These are phyloP conservation scores for Falco novaeseelandiae DNA, from an alignment of 2,797 vertebrate genomes.

Conservation along the genomic window DNA sequence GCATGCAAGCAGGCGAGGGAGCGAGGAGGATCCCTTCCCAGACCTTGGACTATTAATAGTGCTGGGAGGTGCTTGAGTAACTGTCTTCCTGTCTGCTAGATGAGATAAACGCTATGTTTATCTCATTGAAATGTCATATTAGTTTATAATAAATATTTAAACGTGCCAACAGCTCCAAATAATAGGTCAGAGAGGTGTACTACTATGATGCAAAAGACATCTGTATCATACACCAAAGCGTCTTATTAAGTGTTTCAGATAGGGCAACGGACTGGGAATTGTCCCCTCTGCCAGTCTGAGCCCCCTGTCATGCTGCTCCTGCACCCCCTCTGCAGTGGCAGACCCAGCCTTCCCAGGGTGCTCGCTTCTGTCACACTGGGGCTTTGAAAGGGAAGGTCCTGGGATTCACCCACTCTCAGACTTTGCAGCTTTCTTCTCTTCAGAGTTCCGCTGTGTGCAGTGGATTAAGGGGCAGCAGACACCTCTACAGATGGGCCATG, in stretches of 20 bases:
- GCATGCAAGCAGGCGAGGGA: not conserved
- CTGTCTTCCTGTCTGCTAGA: not conserved
- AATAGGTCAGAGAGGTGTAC: not conserved
- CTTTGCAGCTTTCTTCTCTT: not conserved
- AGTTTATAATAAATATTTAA: constrained; percentile 54
- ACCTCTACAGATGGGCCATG: fast-evolving
- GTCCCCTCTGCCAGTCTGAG: not conserved
- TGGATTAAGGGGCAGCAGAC: not conserved
- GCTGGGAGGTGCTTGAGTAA: not conserved
- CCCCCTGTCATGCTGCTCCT: not conserved
- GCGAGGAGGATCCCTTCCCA: not conserved
- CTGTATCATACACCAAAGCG: not conserved
- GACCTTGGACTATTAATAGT: not conserved
- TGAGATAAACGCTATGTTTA: constrained; percentile 32
- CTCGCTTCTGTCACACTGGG: not conserved
- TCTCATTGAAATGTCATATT: not conserved
- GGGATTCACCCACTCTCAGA: not conserved
- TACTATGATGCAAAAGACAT: not conserved
- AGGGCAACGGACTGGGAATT: not conserved
- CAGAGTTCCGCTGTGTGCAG: fast-evolving
- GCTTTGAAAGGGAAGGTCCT: not conserved
- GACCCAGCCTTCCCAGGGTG: not conserved
- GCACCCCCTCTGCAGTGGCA: not conserved
- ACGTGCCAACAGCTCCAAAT: not conserved
- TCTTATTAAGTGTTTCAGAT: not conserved